phyloP scores from a whole-genome alignment of 1,140 invertebrate species.

The Tetramorium simillimum region DNA sequence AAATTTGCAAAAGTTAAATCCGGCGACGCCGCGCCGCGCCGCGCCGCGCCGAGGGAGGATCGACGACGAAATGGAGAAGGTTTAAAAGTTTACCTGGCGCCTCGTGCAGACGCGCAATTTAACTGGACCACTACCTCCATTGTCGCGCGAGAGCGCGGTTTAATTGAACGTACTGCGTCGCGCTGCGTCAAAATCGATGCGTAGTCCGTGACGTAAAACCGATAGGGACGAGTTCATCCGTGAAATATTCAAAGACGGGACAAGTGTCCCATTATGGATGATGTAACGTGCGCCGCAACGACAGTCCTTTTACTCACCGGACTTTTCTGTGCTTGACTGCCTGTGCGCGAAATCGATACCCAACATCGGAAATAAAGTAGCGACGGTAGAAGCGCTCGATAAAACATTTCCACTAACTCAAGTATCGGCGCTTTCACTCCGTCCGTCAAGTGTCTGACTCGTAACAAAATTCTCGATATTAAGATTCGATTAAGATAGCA shows the following conservation, averaged over 20 bases:
- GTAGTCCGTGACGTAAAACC: slow-evolving; percentile 1
- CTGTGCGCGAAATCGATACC: neutral
- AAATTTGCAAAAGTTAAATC: slow-evolving; percentile 12
- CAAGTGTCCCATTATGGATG: slow-evolving; percentile 1
- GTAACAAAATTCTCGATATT: neutral
- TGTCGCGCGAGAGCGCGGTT: neutral
- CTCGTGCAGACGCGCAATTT: neutral
- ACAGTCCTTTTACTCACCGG: neutral
- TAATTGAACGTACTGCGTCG: slow-evolving; percentile 14
- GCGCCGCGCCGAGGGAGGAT: too few species aligned
- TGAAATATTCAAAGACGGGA: slow-evolving; percentile 24
- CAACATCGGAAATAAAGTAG: slow-evolving; percentile 16
- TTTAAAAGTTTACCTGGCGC: neutral
- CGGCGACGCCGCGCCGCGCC: too few species aligned
- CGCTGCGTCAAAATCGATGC: slow-evolving; percentile 9
- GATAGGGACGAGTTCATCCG: slow-evolving; percentile 9
- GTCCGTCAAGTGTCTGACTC: neutral
- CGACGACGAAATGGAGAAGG: neutral
- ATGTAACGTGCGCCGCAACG: neutral
- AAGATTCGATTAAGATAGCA: neutral
- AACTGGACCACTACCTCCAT: slow-evolving; percentile 15
- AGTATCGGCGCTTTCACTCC: neutral
- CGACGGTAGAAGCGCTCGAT: neutral
- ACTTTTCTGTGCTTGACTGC: neutral
- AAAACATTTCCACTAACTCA: neutral